phyloP scores from a whole-genome alignment of 1,140 invertebrate species.

The Bombus terrestris region DNA sequence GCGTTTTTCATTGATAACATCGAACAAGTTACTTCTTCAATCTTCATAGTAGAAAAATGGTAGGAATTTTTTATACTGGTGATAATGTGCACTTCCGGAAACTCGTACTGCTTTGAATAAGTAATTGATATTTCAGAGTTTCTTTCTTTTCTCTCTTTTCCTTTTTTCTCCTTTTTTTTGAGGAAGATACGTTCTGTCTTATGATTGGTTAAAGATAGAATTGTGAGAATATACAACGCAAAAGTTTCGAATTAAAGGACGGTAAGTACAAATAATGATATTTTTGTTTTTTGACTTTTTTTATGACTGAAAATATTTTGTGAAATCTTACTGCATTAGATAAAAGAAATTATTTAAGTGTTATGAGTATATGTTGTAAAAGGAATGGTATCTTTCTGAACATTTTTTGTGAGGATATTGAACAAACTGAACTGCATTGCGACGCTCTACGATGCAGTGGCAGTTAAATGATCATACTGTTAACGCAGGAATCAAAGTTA shows the following conservation, averaged over 20 bases:
- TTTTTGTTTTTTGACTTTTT: background rate
- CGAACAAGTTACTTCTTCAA: background rate
- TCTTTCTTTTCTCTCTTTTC: background rate
- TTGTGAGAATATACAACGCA: slow-evolving; percentile 7
- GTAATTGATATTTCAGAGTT: background rate
- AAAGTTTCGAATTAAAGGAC: slow-evolving; percentile 33
- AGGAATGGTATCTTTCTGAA: background rate
- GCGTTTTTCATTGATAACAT: background rate
- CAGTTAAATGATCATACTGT: background rate
- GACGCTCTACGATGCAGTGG: background rate
- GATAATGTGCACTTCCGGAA: background rate
- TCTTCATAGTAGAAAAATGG: background rate
- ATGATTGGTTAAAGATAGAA: too few species aligned
- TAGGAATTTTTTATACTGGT: background rate
- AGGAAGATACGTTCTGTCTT: background rate
- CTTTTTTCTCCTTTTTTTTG: background rate
- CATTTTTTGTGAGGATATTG: background rate
- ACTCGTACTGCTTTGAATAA: background rate
- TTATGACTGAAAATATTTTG: background rate
- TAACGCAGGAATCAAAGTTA: background rate
- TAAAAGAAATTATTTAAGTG: background rate
- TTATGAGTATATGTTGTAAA: too few species aligned
- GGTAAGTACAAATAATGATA: slow-evolving; percentile 13
- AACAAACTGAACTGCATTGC: slow-evolving; percentile 45
- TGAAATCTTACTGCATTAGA: background rate